Conservation (phyloP, 2,113 vertebrate species). For the Strigops habroptila region DNA sequence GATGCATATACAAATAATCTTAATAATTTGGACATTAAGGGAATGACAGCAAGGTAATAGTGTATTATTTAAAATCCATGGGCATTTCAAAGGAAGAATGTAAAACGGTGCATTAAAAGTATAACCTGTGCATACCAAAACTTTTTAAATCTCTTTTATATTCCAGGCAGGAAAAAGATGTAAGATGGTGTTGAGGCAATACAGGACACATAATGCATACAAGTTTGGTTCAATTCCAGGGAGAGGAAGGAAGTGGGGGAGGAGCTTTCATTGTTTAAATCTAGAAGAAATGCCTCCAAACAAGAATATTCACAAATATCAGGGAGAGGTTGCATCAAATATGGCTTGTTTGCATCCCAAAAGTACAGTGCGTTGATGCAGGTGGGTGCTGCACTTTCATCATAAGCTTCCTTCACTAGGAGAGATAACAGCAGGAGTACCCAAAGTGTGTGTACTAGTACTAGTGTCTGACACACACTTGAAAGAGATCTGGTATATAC, state of each 20-base stretch:
- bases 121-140: neutral
- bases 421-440: neutral
- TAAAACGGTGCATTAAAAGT: neutral
- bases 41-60: neutral
- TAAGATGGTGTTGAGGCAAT: neutral
- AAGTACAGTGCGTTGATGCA: neutral
- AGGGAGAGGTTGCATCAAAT: neutral
- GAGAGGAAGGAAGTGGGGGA: accelerated
- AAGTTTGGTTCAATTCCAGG: neutral
- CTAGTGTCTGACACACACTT: neutral
- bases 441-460: neutral
- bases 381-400: neutral
- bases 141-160: neutral
- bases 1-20: neutral
- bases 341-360: neutral
- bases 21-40: constrained; percentile 3
- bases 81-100: neutral
- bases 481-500: neutral
- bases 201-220: neutral
- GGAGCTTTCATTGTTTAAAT: neutral
- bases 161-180: neutral
- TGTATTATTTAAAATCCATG: neutral
- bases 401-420: neutral
- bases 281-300: neutral
- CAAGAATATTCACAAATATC: neutral